These are phyloP conservation scores for Bimastos eiseni DNA, from an alignment of 2,888 invertebrate species.

Conservation along the genomic window DNA sequence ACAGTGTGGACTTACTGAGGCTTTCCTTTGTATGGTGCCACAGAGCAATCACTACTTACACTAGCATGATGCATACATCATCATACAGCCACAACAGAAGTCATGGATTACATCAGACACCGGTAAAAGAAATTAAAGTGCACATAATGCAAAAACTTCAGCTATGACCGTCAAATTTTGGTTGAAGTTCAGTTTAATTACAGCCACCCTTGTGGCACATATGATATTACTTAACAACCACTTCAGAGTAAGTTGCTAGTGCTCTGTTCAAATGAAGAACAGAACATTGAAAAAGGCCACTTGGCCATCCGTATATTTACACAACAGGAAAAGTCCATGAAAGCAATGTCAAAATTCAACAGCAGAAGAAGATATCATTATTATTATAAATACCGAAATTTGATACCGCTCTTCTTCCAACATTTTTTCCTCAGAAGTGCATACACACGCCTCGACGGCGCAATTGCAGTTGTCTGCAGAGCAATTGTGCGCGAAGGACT, in stretches of 20 bases:
- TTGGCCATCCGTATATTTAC: background rate
- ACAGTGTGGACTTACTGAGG: background rate
- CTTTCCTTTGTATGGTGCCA: background rate
- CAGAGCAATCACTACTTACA: background rate
- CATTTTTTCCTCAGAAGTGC: no score
- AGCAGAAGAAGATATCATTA: background rate
- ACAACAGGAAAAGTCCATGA: background rate
- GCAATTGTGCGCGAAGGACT: no score
- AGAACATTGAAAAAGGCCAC: background rate
- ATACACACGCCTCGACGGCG: no score
- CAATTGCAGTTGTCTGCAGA: no score
- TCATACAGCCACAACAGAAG: background rate
- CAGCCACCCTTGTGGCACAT: background rate
- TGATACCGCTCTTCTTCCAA: no score
- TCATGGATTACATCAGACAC: background rate
- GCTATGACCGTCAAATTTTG: background rate
- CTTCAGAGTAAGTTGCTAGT: background rate
- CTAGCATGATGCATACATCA: background rate
- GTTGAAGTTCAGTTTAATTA: background rate
- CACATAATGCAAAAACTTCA: background rate
- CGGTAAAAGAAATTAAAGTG: background rate
- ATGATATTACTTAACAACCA: background rate
- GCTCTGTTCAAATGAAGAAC: background rate
- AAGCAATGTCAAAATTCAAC: slow-evolving; percentile 3
- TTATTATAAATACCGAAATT: no score